phyloP scores from a whole-genome alignment of 2,797 vertebrate species.

The Dipus sagitta region DNA sequence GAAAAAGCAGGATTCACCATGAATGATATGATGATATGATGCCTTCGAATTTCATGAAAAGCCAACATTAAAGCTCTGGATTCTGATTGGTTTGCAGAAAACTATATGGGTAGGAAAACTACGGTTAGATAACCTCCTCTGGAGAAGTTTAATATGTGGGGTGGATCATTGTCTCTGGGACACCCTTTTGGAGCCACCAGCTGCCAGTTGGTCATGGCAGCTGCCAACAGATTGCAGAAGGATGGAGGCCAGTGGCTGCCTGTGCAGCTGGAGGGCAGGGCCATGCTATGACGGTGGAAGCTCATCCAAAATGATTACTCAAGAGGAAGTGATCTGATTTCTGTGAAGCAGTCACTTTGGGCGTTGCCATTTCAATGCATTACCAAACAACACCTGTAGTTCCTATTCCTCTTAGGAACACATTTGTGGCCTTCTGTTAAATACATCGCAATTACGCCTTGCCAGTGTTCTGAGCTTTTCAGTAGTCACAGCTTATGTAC shows the following conservation, averaged over 20 bases:
- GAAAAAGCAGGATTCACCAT: constrained; percentile 92
- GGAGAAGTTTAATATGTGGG: constrained; percentile 98
- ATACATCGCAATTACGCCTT: constrained; percentile 73
- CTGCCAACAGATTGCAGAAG: constrained; percentile 93
- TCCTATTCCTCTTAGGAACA: constrained; percentile 73
- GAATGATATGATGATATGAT: constrained; percentile 94
- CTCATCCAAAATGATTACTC: constrained; percentile 91
- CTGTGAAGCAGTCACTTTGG: constrained; percentile 18
- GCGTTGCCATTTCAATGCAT: constrained; percentile 84
- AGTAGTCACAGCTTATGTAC: constrained; percentile 33
- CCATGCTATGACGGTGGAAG: constrained; percentile 95
- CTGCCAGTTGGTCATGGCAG: constrained; percentile 95
- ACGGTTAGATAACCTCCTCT: constrained; percentile 92
- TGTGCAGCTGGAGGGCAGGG: constrained; percentile 97
- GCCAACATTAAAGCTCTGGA: constrained; percentile 93
- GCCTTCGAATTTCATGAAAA: constrained; percentile 97
- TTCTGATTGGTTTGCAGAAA: too few relatives aligned
- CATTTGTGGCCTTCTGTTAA: constrained; percentile 85
- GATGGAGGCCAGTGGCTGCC: constrained; percentile 95
- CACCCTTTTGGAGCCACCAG: constrained; percentile 97
- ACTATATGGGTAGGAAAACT: too few relatives aligned
- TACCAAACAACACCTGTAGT: constrained; percentile 46
- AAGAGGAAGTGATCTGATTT: background rate
- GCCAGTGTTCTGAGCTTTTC: constrained; percentile 63
- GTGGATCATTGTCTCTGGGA: constrained; percentile 96